Base-by-base conservation (phyloP, 1,140 invertebrate genomes). In the Thaumatotibia leucotreta region DNA sequence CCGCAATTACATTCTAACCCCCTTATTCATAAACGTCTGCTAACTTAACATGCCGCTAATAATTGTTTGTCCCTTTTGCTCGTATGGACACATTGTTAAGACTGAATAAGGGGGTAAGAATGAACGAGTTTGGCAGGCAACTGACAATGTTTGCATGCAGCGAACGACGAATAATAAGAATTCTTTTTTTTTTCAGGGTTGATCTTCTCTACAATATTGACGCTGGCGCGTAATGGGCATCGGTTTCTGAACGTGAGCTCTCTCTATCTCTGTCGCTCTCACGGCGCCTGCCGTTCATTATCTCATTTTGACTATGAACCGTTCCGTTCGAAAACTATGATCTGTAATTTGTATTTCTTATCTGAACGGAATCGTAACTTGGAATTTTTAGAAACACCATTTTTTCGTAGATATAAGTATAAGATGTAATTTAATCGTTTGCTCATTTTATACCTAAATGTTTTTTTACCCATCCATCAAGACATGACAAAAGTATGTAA, bases 211-310 rank as follows among this genome's bases (percentile, higher is more conserved):
- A 73, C 70, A 64, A 76, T 54, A 68, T 70, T 72, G 79, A 77
- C 82, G 72, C 75, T 75, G 67, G 66, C 63, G 69, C 45, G 29
- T 32, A 58, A 49, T 35, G 45, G 22, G 66, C 29, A 64, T 45
- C 65, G 31, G 64, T 39, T 64, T 67, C 67, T 54, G 66, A 63
- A 65, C 66, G 64, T 45, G 68, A 62, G 68, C 24, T 65, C 69
- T 75, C 82, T 75, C 82, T 85, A 76, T 88, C 87, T 82, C 82
- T 88, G 74, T 88, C 84, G 79, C 80, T 83, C 79, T 69, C 73
- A 74, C 77, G 81, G 67, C 78, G 70, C 67, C 58, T 61, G 74
- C 76, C 76, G 76, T 79, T 76, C 67, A 77, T 79, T 82, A 68
- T 87, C 79, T 84, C 77, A 70, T 68, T 82, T 77, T 72, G 74